Base-by-base conservation (phyloP, 2,113 vertebrate species). In the Orientallactaga bullata region DNA sequence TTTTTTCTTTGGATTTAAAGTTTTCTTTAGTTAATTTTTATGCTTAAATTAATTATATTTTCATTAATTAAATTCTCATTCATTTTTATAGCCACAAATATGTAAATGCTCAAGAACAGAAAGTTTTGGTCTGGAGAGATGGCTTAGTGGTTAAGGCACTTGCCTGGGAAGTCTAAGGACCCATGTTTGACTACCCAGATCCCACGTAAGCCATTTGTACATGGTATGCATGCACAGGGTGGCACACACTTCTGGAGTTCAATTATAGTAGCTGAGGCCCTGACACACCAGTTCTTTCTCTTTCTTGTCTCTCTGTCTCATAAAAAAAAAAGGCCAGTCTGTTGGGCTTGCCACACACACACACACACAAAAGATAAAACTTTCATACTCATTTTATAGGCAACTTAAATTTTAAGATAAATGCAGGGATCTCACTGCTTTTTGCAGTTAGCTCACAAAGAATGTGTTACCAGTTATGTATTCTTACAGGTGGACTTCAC, bases 71-170 rank as follows among this genome's bases (percentile, higher is more conserved):
- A 51, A 71, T 24, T 79, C 65, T 65, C 7, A 92, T 37, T 87
- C 88, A 26, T 88, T 80, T 89, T 72, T 92, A 55, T 94, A 42
- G 84, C 55, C 72, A 20, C 74, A 74, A 92, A 58, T 87, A 85
- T 61, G 39, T 93, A 81, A 86, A 61, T 42, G 88, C 24, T 47
- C 9, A 89, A 32, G 16, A 61, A 79, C 5, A 47, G 42, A 47
- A 47, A 47, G 42, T 47, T 47, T 5, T 5, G 42, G 42, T 5
- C 42, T 47, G 42, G 42, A 47, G 42, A 47, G 42, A 47, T 47
- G 42, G 42, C 42, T 47, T 8, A 47, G 42, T 47, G 42, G 42
- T 47, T 47, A 5, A 47, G 42, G 42, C 42, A 8, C 42, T 47
- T 8, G 42, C 42, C 42, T 8, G 8, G 42, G 42, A 47, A 47